Evolutionary conservation across 2,797 vertebrate genomes (phyloP).

Genomic region (Microctenopoma stevenorrisi): DNA sequence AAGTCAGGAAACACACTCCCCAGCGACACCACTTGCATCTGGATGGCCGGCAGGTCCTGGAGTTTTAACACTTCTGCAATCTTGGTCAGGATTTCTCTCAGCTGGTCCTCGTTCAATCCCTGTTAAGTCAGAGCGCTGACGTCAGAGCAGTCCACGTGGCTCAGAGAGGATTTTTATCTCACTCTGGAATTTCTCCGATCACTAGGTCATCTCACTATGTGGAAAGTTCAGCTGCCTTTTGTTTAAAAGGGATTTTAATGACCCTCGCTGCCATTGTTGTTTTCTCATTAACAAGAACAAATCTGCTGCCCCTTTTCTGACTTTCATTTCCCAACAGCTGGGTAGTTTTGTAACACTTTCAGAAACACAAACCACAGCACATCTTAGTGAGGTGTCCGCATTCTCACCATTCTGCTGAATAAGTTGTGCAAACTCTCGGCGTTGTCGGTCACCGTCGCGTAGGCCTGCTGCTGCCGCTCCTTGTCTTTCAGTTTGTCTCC

Average conservation of each 20-base stretch:
- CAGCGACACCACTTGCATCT: constrained; percentile 60
- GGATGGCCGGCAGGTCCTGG: constrained; percentile 69
- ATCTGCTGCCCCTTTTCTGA: too few species aligned
- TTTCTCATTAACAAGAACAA: too few species aligned
- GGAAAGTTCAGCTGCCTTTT: too few species aligned
- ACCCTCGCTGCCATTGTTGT: too few species aligned
- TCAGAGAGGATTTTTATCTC: too few species aligned
- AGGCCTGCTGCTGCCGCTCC: constrained; percentile 80
- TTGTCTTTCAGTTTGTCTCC: constrained; percentile 81
- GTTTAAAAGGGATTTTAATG: too few species aligned
- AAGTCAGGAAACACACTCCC: constrained; percentile 60
- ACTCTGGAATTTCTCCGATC: too few species aligned
- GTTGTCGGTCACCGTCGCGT: constrained; percentile 64
- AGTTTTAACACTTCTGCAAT: constrained; percentile 74
- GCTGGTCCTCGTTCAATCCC: constrained; percentile 64
- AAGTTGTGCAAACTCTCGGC: constrained; percentile 76
- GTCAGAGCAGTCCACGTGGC: background rate
- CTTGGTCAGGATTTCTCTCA: constrained; percentile 59
- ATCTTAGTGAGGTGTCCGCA: background rate
- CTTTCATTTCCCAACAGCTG: too few species aligned
- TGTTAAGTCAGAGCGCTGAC: constrained; percentile 18
- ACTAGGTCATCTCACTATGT: too few species aligned
- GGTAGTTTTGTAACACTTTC: too few species aligned
- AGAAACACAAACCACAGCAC: too few species aligned
- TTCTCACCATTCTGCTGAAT: constrained; percentile 80